phyloP scores from a whole-genome alignment of 2,888 invertebrate genomes.

The Trachelus stipa region DNA sequence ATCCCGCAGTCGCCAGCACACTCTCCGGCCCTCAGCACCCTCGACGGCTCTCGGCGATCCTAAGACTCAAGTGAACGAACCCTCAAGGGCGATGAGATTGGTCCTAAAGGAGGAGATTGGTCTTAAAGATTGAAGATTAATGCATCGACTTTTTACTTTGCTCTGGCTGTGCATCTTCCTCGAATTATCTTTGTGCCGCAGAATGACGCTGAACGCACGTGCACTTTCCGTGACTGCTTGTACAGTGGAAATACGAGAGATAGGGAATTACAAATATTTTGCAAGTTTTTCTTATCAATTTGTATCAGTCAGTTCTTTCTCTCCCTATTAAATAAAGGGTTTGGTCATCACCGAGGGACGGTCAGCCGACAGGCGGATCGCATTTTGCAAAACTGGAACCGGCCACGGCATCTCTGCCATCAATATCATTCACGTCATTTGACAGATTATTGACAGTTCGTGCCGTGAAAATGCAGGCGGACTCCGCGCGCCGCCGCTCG shows the following conservation, averaged over 20 bases:
- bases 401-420: not conserved
- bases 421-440: slow-evolving; percentile 10
- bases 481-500: slow-evolving; percentile 45
- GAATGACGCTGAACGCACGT: not conserved
- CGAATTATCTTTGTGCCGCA: not conserved
- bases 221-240: no score
- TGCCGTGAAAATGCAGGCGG: slow-evolving; percentile 42
- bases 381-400: not conserved
- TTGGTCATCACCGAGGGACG: not conserved
- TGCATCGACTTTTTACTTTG: slow-evolving; percentile 8
- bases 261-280: not conserved
- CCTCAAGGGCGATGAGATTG: slow-evolving; percentile 35
- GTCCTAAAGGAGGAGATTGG: no score
- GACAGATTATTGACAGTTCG: slow-evolving; percentile 56
- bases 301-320: not conserved
- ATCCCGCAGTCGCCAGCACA: not conserved
- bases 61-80: slow-evolving; percentile 30
- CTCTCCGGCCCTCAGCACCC: slow-evolving; percentile 1
- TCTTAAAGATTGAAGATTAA: no score
- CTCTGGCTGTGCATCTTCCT: not conserved
- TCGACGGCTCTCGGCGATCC: not conserved
- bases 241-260: not conserved
- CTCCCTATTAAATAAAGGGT: not conserved
- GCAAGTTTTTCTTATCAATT: not conserved
- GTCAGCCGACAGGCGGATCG: no score